These are phyloP conservation scores for Macaca fascicularis DNA, from an alignment of 2,113 vertebrate genomes.

Conservation along the genomic window T2T-MFA8v1.1 NC_088377.1:98507501-98508000, in stretches of 20 bases:
- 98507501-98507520: background rate
- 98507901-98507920: background rate
- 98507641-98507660: background rate
- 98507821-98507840: background rate
- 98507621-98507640: background rate
- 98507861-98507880: conserved; percentile 8
- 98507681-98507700: background rate
- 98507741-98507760: background rate
- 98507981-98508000: background rate
- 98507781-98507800: conserved; percentile 33
- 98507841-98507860: conserved; percentile 19
- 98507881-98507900: background rate
- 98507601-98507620: background rate
- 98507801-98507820: conserved; percentile 5
- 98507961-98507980: background rate
- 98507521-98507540: background rate
- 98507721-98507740: background rate
- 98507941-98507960: background rate
- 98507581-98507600: background rate
- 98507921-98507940: background rate
- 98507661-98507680: background rate
- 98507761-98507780: background rate
- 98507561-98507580: background rate
- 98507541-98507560: background rate
- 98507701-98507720: background rate